Conservation (phyloP, 2,888 invertebrate species). For the Geotrupes spiniger region DNA sequence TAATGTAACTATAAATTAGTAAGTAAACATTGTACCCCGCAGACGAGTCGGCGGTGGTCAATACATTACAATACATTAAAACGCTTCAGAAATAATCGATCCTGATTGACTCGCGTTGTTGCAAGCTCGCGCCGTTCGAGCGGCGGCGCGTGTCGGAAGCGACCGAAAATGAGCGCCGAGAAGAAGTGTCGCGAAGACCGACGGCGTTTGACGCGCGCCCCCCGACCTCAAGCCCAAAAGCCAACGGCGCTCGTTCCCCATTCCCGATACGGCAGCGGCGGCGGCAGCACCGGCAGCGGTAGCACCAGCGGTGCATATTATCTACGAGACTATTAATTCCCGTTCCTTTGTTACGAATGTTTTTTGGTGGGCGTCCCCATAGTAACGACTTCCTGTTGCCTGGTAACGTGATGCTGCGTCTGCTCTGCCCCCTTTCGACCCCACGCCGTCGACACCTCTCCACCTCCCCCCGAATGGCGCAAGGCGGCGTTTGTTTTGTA, state of each 20-base stretch:
- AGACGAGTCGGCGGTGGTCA: too few relatives aligned
- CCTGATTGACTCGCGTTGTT: constrained; percentile 17
- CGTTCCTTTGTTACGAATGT: constrained; percentile 50
- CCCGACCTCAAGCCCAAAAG: too few relatives aligned
- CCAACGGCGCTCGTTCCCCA: too few relatives aligned
- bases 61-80: too few relatives aligned
- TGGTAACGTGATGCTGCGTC: constrained; percentile 42
- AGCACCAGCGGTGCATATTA: constrained; percentile 45
- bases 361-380: constrained; percentile 49
- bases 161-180: constrained; percentile 19
- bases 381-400: constrained; percentile 48
- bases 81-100: constrained; percentile 27
- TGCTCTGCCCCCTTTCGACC: constrained; percentile 22
- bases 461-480: constrained; percentile 35
- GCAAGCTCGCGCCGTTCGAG: too few relatives aligned
- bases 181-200: constrained; percentile 11
- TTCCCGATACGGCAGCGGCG: background rate
- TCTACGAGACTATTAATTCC: constrained; percentile 49
- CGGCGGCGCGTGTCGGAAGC: constrained; percentile 16
- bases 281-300: background rate
- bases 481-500: constrained; percentile 43
- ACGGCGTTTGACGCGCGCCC: too few relatives aligned
- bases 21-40: too few relatives aligned
- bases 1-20: too few relatives aligned
- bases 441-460: constrained; percentile 22